Percentiles rank a stretch among this genome's conserved stretches.
phyloP scores from a whole-genome alignment of 2,797 vertebrate species.

The Sebastes nivosus region DNA sequence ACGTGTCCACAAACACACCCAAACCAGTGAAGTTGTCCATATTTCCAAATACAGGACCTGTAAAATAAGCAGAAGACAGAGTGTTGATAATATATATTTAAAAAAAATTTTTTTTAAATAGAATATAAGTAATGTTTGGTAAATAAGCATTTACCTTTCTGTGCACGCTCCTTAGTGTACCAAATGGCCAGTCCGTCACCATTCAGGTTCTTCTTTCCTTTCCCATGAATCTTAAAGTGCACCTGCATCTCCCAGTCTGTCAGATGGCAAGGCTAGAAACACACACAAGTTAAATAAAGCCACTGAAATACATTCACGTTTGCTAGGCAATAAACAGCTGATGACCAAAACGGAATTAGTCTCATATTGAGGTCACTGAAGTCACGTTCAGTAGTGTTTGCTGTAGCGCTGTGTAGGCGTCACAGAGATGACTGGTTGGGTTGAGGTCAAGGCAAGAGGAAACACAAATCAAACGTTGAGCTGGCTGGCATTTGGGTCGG shows the following conservation, averaged over 20 bases:
- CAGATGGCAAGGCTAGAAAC: constrained; percentile 89
- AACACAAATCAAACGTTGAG: neutral
- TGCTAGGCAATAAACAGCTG: neutral
- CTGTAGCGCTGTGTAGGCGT: neutral
- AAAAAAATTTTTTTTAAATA: neutral
- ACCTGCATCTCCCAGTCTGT: constrained; percentile 97
- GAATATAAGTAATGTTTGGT: neutral
- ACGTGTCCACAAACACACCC: constrained; percentile 96
- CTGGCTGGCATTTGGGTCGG: neutral
- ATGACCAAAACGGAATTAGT: neutral
- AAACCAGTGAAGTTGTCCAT: constrained; percentile 95
- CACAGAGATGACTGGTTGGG: neutral
- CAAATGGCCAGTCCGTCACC: constrained; percentile 94
- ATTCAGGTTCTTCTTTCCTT: constrained; percentile 96
- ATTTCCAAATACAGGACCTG: constrained; percentile 97
- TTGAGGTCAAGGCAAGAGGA: neutral
- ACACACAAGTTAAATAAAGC: neutral
- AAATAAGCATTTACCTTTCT: constrained; percentile 82
- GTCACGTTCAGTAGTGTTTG: neutral
- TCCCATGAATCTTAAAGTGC: constrained; percentile 95
- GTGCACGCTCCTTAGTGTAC: constrained; percentile 96
- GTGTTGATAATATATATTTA: neutral
- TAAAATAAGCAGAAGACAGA: constrained; percentile 3
- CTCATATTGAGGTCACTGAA: neutral
- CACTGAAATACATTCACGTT: neutral